A percentile compares a stretch with the other conserved stretches of the same genome.
These are phyloP conservation scores for Tiliacea aurago DNA, from an alignment of 2,888 invertebrate species.

Conservation along the genomic window DNA sequence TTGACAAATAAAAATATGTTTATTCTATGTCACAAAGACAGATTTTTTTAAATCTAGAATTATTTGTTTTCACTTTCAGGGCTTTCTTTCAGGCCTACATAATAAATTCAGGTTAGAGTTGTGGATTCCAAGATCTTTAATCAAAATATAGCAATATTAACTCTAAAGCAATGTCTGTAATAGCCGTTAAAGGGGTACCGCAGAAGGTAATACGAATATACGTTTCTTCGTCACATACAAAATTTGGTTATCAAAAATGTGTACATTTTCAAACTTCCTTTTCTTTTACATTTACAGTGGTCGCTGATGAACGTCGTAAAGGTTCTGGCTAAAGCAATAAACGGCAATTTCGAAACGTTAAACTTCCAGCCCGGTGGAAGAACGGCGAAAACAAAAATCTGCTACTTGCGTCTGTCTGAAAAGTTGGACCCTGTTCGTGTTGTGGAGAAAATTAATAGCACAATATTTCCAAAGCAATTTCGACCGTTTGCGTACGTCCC, in stretches of 20 bases:
- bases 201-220: conserved; percentile 46
- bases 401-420: conserved; percentile 74
- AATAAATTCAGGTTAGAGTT: conserved; percentile 26
- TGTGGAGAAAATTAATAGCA: conserved; percentile 67
- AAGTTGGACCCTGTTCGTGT: conserved; percentile 71
- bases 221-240: neutral
- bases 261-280: neutral
- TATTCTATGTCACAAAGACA: no score
- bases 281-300: conserved; percentile 68
- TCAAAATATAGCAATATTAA: neutral
- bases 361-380: conserved; percentile 61
- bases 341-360: conserved; percentile 73
- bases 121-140: neutral
- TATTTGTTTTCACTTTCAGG: no score
- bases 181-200: conserved; percentile 67
- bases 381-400: conserved; percentile 54
- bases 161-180: conserved; percentile 67
- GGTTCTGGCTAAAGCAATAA: conserved; percentile 64
- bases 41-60: no score
- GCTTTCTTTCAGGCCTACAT: no score
- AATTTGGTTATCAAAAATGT: neutral
- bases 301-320: conserved; percentile 58
- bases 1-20: no score
- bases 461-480: conserved; percentile 22
- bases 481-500: conserved; percentile 71